A percentile compares a stretch with the other conserved stretches of the same genome.
Evolutionary conservation across 2,888 invertebrate genomes (phyloP).

Genomic region (Rhaphigaster nebulosa): DNA sequence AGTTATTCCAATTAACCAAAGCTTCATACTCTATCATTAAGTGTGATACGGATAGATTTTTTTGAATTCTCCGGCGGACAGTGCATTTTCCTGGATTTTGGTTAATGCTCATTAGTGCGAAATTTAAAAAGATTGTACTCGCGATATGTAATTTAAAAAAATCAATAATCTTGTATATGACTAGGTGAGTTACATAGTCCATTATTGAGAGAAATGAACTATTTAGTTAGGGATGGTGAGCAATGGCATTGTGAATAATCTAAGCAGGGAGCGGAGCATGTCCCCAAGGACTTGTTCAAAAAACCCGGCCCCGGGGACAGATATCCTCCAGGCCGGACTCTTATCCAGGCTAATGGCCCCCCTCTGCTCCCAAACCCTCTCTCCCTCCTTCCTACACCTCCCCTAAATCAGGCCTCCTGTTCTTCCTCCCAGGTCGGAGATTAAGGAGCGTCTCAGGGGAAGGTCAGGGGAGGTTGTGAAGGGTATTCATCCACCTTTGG

Average conservation of each 20-base stretch:
- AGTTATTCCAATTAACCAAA: no score
- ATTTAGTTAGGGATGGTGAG: not conserved
- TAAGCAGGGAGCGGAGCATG: not conserved
- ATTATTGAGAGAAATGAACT: not conserved
- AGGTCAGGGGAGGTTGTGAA: not conserved
- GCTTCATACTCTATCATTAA: no score
- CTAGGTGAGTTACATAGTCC: not conserved
- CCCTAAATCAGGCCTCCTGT: not conserved
- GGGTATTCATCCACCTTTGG: not conserved
- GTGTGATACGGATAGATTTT: no score
- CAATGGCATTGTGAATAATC: not conserved
- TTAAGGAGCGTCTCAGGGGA: not conserved
- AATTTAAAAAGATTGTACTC: no score
- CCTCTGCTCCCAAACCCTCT: no score
- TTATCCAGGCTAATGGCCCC: conserved; percentile 23
- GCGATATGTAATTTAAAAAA: no score
- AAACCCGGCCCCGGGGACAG: not conserved
- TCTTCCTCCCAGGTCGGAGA: conserved; percentile 25
- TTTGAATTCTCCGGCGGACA: no score
- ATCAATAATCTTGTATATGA: no score
- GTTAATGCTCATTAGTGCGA: no score
- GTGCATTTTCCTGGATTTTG: no score
- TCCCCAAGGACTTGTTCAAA: not conserved
- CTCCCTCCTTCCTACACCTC: no score
- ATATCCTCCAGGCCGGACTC: not conserved